Conservation (phyloP, 2,888 invertebrate species). For the Drosophila birchii region DNA sequence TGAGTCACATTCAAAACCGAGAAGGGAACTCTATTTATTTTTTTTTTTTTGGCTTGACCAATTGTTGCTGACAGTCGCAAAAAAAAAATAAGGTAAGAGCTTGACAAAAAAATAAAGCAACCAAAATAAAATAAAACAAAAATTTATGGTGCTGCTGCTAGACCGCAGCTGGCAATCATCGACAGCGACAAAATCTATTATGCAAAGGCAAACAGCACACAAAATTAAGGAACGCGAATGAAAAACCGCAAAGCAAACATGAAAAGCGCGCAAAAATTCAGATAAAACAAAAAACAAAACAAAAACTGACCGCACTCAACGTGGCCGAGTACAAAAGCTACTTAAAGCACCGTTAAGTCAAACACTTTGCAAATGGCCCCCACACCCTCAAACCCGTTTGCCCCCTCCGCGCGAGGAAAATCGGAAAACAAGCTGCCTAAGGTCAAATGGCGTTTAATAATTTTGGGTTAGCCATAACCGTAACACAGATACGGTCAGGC, state of each 20-base stretch:
- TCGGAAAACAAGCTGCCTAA: conserved; percentile 59
- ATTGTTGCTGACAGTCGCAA: conserved; percentile 45
- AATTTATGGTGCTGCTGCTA: conserved; percentile 9
- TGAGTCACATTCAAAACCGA: conserved; percentile 17
- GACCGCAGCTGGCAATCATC: conserved; percentile 59
- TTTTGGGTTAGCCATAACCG: conserved; percentile 62
- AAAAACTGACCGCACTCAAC: conserved; percentile 64
- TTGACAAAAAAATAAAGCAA: not conserved
- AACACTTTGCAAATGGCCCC: conserved; percentile 63
- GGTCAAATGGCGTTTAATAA: conserved; percentile 80
- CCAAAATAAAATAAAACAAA: conserved; percentile 15
- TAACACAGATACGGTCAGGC: conserved; percentile 38
- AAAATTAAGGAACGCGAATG: conserved; percentile 38
- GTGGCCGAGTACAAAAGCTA: conserved; percentile 48
- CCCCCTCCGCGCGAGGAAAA: conserved; percentile 7
- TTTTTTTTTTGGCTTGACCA: conserved; percentile 35
- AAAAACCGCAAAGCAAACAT: conserved; percentile 45
- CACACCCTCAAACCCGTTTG: conserved; percentile 24
- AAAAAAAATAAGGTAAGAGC: conserved; percentile 20
- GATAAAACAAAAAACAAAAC: conserved; percentile 14
- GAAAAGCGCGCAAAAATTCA: conserved; percentile 33
- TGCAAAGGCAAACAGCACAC: conserved; percentile 30
- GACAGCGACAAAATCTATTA: conserved; percentile 49
- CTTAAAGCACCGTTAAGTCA: conserved; percentile 67
- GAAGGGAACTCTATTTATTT: conserved; percentile 13